Conservation (phyloP, 2,888 invertebrate species). For the Alentia gelatinosa region DNA sequence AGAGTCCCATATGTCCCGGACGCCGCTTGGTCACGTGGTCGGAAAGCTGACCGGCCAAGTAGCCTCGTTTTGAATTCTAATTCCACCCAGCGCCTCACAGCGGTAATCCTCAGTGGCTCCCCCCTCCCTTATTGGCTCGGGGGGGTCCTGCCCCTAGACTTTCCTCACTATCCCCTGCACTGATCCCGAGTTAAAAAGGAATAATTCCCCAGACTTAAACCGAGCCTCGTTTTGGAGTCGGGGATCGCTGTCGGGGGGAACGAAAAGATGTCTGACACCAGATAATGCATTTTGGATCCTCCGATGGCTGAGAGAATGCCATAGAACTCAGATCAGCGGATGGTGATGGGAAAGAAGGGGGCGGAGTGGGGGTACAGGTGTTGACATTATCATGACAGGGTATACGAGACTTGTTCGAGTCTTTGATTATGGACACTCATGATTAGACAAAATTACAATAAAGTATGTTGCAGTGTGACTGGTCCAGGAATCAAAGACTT, state of each 20-base stretch:
- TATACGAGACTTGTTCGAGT: too few species aligned
- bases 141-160: not conserved
- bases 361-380: not conserved
- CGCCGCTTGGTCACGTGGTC: not conserved
- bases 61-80: not conserved
- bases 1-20: constrained; percentile 46
- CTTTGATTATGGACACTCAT: too few species aligned
- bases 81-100: not conserved
- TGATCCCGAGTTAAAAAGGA: not conserved
- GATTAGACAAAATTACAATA: too few species aligned
- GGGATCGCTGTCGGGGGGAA: not conserved
- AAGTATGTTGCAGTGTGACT: too few species aligned
- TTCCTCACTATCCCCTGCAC: not conserved
- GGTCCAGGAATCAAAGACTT: too few species aligned
- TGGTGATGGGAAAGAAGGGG: not conserved
- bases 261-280: not conserved
- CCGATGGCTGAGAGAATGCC: not conserved
- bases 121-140: not conserved
- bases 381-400: not conserved
- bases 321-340: not conserved
- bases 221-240: too few species aligned
- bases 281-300: not conserved
- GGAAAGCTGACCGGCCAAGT: not conserved
- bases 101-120: not conserved
- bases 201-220: not conserved